Conservation (phyloP, 2,888 invertebrate species). For the Caenorhabditis doughertyi region DNA sequence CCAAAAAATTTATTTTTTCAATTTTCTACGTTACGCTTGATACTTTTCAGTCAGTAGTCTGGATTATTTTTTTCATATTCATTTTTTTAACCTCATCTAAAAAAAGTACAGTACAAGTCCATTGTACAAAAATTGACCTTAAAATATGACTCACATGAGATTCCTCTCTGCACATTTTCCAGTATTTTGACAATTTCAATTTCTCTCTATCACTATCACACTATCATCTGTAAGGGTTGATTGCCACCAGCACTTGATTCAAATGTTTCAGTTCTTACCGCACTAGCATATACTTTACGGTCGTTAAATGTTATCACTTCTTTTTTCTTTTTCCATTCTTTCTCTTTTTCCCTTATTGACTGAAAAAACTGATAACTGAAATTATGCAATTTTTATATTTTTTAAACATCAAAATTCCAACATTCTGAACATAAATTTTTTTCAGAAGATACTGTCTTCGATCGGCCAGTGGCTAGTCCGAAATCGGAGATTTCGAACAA, state of each 20-base stretch:
- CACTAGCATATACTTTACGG: conserved; percentile 43
- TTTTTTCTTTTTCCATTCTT: neutral
- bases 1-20: too few species aligned
- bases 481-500: conserved; percentile 57
- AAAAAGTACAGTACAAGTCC: too few species aligned
- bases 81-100: too few species aligned
- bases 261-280: conserved; percentile 48
- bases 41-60: too few species aligned
- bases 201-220: neutral
- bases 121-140: neutral
- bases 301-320: conserved; percentile 42
- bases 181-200: conserved; percentile 1
- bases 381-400: conserved; percentile 32
- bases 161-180: neutral
- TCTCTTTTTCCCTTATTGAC: conserved; percentile 8
- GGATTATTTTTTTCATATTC: too few species aligned
- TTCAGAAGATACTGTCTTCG: conserved; percentile 59
- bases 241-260: conserved; percentile 1
- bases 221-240: neutral
- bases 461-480: conserved; percentile 55
- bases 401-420: neutral
- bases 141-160: neutral
- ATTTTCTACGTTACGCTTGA: too few species aligned
- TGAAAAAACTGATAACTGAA: conserved; percentile 31
- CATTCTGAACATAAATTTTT: conserved; percentile 1